These are phyloP conservation scores for Cabera pusaria DNA, from an alignment of 2,888 invertebrate species.

Conservation along the genomic window DNA sequence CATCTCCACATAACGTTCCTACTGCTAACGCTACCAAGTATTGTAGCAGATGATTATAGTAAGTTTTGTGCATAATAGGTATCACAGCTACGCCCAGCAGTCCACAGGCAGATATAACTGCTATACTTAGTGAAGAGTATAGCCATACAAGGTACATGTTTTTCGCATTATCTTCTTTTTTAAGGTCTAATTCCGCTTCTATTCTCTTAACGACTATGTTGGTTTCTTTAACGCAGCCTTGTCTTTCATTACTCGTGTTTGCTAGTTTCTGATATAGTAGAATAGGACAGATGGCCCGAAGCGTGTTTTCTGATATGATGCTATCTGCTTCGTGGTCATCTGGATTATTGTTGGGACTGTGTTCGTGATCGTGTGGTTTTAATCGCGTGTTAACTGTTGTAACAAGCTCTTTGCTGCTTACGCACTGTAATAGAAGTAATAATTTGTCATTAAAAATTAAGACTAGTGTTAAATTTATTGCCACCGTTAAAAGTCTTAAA, in stretches of 20 bases:
- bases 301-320: constrained; percentile 53
- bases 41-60: constrained; percentile 94
- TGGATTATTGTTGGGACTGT: constrained; percentile 41
- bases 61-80: constrained; percentile 94
- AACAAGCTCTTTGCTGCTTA: constrained; percentile 72
- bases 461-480: no score
- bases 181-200: constrained; percentile 16
- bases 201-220: constrained; percentile 32
- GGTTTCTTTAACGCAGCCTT: constrained; percentile 80
- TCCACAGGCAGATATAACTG: constrained; percentile 94
- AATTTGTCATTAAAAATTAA: no score
- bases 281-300: constrained; percentile 86
- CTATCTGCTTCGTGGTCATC: constrained; percentile 44
- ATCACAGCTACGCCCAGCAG: constrained; percentile 94
- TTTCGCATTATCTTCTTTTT: constrained; percentile 49
- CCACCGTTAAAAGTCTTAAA: no score
- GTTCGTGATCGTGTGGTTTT: constrained; percentile 55
- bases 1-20: constrained; percentile 96
- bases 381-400: constrained; percentile 66
- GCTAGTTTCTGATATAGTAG: constrained; percentile 86
- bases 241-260: constrained; percentile 74
- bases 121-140: constrained; percentile 91
- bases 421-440: constrained; percentile 79
- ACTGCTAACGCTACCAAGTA: constrained; percentile 96
- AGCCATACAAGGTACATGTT: constrained; percentile 88